These are phyloP conservation scores for Baccha elongata DNA, from an alignment of 2,888 invertebrate genomes.

Conservation along the genomic window DNA sequence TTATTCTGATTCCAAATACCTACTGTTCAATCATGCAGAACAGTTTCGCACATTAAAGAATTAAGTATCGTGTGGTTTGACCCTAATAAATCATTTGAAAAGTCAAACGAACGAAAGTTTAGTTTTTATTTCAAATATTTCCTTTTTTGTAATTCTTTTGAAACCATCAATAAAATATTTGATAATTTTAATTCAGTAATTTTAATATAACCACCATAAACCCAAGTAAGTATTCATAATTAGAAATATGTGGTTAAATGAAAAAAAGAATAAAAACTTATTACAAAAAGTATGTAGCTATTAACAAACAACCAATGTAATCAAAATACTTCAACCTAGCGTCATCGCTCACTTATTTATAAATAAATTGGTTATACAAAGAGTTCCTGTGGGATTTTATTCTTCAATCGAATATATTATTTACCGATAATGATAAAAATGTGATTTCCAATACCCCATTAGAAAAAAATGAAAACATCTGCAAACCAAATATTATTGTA, in stretches of 20 bases:
- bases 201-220: too few relatives aligned
- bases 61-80: too few relatives aligned
- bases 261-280: background rate
- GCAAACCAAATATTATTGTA: background rate
- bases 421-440: slow-evolving; percentile 46
- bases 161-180: too few relatives aligned
- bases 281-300: slow-evolving; percentile 7
- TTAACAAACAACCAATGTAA: too few relatives aligned
- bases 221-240: background rate
- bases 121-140: too few relatives aligned
- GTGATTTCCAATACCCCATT: slow-evolving; percentile 40
- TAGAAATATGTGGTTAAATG: background rate
- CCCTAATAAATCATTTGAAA: background rate
- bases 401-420: slow-evolving; percentile 35
- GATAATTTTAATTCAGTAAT: too few relatives aligned
- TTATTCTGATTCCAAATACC: too few relatives aligned
- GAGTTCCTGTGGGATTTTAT: slow-evolving; percentile 21
- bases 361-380: background rate
- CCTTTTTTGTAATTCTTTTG: too few relatives aligned
- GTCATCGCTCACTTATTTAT: background rate
- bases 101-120: background rate
- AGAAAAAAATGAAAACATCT: background rate
- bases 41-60: too few relatives aligned
- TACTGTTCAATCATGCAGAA: too few relatives aligned
- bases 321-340: too few relatives aligned